Percentiles rank a stretch among this genome's conserved stretches.
phyloP scores from a whole-genome alignment of 2,888 invertebrate genomes.

The Parnassius smintheus region DNA sequence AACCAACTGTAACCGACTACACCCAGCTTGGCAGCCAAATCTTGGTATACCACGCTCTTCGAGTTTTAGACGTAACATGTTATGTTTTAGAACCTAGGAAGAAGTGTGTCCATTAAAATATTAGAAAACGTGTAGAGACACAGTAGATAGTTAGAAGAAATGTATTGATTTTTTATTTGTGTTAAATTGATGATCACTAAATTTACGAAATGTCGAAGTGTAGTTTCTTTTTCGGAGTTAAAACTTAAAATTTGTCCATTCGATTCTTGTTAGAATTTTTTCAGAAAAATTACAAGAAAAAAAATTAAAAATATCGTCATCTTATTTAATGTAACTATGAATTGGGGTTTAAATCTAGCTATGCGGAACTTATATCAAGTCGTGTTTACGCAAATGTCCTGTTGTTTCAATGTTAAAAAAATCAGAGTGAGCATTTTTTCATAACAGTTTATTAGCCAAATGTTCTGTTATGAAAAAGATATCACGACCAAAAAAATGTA shows the following conservation, averaged over 20 bases:
- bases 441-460: constrained; percentile 34
- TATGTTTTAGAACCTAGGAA: constrained; percentile 43
- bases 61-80: constrained; percentile 1
- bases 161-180: constrained; percentile 19
- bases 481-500: constrained; percentile 61
- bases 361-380: constrained; percentile 57
- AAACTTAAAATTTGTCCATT: constrained; percentile 36
- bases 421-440: constrained; percentile 46
- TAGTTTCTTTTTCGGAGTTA: constrained; percentile 60
- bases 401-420: constrained; percentile 62
- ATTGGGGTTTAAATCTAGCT: constrained; percentile 60
- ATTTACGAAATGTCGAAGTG: constrained; percentile 39
- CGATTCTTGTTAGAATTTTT: constrained; percentile 35
- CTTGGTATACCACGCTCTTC: too few relatives aligned
- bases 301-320: constrained; percentile 57
- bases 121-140: constrained; percentile 30
- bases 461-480: constrained; percentile 42
- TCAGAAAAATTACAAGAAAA: constrained; percentile 51
- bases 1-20: too few relatives aligned
- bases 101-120: constrained; percentile 48
- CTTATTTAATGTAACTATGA: constrained; percentile 57
- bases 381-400: constrained; percentile 60
- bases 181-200: constrained; percentile 19
- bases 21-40: too few relatives aligned
- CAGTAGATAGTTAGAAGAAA: constrained; percentile 29